Percentiles rank a stretch among this genome's conserved stretches.
Evolutionary conservation across 2,888 invertebrate genomes (phyloP).

Genomic region (Diaperis boleti): DNA sequence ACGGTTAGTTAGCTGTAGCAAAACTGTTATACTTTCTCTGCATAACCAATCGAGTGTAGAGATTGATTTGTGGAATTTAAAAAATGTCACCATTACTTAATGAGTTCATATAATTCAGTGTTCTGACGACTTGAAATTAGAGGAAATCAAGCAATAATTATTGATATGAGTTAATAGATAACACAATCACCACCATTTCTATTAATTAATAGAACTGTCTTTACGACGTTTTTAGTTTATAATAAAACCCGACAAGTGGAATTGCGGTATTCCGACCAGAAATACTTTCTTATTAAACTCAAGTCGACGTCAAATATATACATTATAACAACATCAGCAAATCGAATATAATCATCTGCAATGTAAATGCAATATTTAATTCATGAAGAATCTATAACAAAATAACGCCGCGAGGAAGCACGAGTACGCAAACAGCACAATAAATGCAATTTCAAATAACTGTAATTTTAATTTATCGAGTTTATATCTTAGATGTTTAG

Average conservation of each 20-base stretch:
- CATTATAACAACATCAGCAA: neutral
- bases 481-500: too few relatives aligned
- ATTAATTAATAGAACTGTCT: too few relatives aligned
- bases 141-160: too few relatives aligned
- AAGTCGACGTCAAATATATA: neutral
- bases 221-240: neutral
- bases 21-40: too few relatives aligned
- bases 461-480: too few relatives aligned
- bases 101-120: too few relatives aligned
- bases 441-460: neutral
- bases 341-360: neutral
- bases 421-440: neutral
- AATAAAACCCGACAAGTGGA: neutral
- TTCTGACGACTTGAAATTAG: too few relatives aligned
- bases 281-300: constrained; percentile 1
- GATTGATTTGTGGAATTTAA: neutral
- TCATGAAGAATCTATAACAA: constrained; percentile 9
- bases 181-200: too few relatives aligned
- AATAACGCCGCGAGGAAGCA: neutral
- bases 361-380: constrained; percentile 1
- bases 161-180: too few relatives aligned
- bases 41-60: neutral
- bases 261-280: neutral
- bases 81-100: neutral
- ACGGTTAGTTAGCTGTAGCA: constrained; percentile 6